These are phyloP conservation scores for Misgurnus mizolepis DNA, from an alignment of 2,113 vertebrate genomes.

Conservation along the genomic window DNA sequence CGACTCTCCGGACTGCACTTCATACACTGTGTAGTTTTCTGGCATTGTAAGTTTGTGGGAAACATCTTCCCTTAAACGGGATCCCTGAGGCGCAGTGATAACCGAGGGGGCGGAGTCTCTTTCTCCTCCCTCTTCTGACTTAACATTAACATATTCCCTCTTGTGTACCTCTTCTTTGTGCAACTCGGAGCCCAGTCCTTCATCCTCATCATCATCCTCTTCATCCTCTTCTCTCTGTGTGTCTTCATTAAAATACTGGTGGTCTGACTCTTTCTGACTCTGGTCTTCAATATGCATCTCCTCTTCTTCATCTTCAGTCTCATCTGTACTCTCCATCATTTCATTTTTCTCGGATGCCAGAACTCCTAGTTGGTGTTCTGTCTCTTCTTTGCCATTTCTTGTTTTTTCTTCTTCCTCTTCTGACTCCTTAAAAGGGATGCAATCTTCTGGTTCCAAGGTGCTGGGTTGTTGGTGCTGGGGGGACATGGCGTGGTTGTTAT, in stretches of 20 bases:
- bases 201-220: conserved; percentile 51
- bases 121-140: conserved; percentile 66
- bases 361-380: conserved; percentile 29
- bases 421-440: conserved; percentile 49
- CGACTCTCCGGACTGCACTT: conserved; percentile 84
- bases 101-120: conserved; percentile 55
- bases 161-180: conserved; percentile 65
- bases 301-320: conserved; percentile 65
- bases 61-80: conserved; percentile 53
- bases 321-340: conserved; percentile 62
- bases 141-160: conserved; percentile 68
- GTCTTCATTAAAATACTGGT: conserved; percentile 54
- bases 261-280: conserved; percentile 55
- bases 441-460: conserved; percentile 58
- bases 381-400: conserved; percentile 40
- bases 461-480: conserved; percentile 49
- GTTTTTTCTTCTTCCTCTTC: conserved; percentile 65
- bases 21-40: conserved; percentile 73
- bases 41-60: conserved; percentile 60
- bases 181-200: conserved; percentile 48
- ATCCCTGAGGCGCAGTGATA: conserved; percentile 73
- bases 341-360: conserved; percentile 55
- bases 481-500: conserved; percentile 62
- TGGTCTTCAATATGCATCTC: conserved; percentile 53
- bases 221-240: conserved; percentile 44